A percentile compares a stretch with the other conserved stretches of the same genome.
These are phyloP conservation scores for Aurelia coerulea DNA, from an alignment of 30 jellyfish, hydroid and myxozoan species.

Conservation along the genomic window DNA sequence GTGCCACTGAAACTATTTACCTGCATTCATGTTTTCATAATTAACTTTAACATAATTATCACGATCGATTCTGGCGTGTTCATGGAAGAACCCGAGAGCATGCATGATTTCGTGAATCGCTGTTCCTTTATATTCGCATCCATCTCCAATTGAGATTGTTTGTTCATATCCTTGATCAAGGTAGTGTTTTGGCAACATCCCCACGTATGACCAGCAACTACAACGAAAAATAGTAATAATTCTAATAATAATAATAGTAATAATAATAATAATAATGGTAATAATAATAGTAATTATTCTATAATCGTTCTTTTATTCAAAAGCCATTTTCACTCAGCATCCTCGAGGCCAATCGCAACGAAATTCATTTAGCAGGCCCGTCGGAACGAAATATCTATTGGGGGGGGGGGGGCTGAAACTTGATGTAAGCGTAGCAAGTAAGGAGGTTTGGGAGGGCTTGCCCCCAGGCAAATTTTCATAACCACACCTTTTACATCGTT, in stretches of 20 bases:
- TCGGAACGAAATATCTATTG: neutral
- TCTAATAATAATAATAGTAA: no score
- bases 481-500: no score
- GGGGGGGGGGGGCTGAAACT: no score
- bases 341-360: neutral
- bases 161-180: conserved; percentile 31
- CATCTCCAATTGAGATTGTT: conserved; percentile 29
- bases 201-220: conserved; percentile 57
- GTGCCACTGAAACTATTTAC: neutral
- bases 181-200: conserved; percentile 17
- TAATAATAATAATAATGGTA: no score
- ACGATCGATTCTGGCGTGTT: conserved; percentile 53
- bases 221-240: neutral
- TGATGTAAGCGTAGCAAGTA: no score
- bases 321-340: neutral
- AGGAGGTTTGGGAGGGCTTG: no score
- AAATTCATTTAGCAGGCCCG: neutral
- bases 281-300: no score
- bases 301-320: neutral
- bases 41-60: conserved; percentile 38
- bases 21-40: conserved; percentile 1
- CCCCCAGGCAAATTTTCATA: no score
- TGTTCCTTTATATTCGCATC: conserved; percentile 58
- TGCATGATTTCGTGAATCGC: conserved; percentile 56
- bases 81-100: conserved; percentile 55